These are phyloP conservation scores for Drosophila jambulina DNA, from an alignment of 1,140 invertebrate species.

Conservation along the genomic window DNA sequence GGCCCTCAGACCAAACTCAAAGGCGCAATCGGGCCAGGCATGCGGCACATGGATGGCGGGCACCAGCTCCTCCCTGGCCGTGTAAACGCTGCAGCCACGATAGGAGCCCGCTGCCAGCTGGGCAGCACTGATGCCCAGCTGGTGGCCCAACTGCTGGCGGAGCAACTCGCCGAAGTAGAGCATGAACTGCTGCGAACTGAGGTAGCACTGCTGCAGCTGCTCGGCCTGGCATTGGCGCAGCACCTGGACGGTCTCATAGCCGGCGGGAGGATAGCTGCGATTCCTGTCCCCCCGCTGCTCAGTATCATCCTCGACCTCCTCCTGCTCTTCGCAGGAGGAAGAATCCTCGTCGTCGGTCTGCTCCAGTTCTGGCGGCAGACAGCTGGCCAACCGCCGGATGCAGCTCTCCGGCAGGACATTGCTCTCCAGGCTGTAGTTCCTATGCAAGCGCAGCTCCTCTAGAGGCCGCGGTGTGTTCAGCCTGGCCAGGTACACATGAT, in stretches of 20 bases:
- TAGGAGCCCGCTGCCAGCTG: slow-evolving; percentile 86
- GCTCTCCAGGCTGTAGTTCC: slow-evolving; percentile 27
- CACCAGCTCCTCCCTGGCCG: slow-evolving; percentile 87
- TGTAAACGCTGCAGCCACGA: slow-evolving; percentile 88
- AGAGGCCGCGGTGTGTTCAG: slow-evolving; percentile 70
- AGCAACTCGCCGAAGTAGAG: slow-evolving; percentile 88
- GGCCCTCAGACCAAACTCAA: slow-evolving; percentile 88
- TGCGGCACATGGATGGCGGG: slow-evolving; percentile 87
- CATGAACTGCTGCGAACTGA: slow-evolving; percentile 88
- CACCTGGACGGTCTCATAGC: slow-evolving; percentile 67
- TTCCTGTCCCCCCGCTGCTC: slow-evolving; percentile 67
- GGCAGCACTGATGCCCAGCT: slow-evolving; percentile 86
- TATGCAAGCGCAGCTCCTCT: slow-evolving; percentile 49
- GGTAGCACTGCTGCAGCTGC: slow-evolving; percentile 85
- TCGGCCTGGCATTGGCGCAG: slow-evolving; percentile 79
- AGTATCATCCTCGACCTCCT: slow-evolving; percentile 73
- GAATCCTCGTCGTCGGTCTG: slow-evolving; percentile 58
- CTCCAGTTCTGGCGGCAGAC: slow-evolving; percentile 63
- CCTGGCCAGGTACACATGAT: slow-evolving; percentile 72
- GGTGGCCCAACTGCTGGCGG: slow-evolving; percentile 86
- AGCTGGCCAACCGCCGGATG: slow-evolving; percentile 57
- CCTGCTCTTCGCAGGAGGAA: slow-evolving; percentile 83
- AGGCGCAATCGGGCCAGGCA: slow-evolving; percentile 88
- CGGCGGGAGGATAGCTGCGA: slow-evolving; percentile 10
- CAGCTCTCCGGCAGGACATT: slow-evolving; percentile 72